Conservation (phyloP, 2,888 invertebrate species). For the Pocota personata region DNA sequence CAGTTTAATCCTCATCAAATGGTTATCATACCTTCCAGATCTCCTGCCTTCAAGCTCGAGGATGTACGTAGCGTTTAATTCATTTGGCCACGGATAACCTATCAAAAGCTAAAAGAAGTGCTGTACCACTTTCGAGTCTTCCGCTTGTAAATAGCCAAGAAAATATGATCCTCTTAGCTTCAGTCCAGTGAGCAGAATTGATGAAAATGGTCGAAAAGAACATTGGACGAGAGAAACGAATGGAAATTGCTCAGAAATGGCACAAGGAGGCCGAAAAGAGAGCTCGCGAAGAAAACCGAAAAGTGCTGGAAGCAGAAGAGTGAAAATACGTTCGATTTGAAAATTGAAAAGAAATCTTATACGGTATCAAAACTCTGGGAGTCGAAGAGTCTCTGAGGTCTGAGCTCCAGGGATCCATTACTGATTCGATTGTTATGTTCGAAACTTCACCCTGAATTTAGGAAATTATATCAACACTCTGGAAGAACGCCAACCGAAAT, state of each 20-base stretch:
- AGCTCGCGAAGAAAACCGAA: constrained; percentile 83
- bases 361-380: too few species aligned
- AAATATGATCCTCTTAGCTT: constrained; percentile 96
- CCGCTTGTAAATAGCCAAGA: constrained; percentile 96
- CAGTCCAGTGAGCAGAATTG: constrained; percentile 94
- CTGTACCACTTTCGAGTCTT: constrained; percentile 92
- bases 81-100: constrained; percentile 96
- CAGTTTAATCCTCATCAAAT: constrained; percentile 98
- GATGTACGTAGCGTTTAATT: constrained; percentile 95
- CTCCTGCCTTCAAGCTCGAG: constrained; percentile 94
- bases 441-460: too few species aligned
- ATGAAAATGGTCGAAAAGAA: constrained; percentile 94
- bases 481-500: too few species aligned
- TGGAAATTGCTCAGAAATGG: constrained; percentile 89
- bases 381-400: too few species aligned
- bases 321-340: too few species aligned
- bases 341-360: too few species aligned
- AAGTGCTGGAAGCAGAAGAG: constrained; percentile 84
- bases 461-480: too few species aligned
- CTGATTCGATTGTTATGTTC: too few species aligned
- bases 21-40: constrained; percentile 98
- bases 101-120: constrained; percentile 93
- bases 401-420: too few species aligned
- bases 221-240: constrained; percentile 91
- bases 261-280: constrained; percentile 87